Evolutionary conservation across 2,888 invertebrate species (phyloP), one percentile per base, ranked within the genome.

Genomic region (Drosophila prostipennis): DNA sequence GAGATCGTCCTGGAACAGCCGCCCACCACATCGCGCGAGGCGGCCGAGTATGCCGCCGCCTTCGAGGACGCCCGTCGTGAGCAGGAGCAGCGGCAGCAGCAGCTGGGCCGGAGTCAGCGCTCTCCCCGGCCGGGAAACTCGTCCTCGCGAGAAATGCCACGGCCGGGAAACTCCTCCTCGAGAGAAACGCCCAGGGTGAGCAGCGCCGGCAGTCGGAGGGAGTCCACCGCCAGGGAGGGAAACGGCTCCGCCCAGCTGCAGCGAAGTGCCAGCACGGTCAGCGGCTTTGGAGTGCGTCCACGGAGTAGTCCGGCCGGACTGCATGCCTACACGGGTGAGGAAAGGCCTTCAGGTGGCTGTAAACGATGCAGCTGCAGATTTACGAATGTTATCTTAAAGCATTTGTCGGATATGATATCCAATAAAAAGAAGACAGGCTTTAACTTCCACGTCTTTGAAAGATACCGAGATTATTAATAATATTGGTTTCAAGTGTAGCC

Each of bases 271-370:
- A 92, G 92, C 78, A 91, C 91, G 23, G 86, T 91, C n/a, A 91
- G 91, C 74, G 90, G 90, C 3, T 81, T 91, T 55, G 80, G 83
- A 48, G 93, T 94, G 81, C 92, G 96, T 76, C 96, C 96, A 2
- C 93, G 96, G 77, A 96, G 96, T 53, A 96, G 96, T 71, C 96
- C 96, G 5, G 95, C 96, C 11, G 96, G 96, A n/a, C 93, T 96
- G 67, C 94, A 95, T 89, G 95, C 95, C 79, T 96, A 96, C 87
- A 96, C 96, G 77, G 94, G 95, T 91, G 92, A 71, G 14, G 59
- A 19, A 13, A 11, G 16, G 10, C 29, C 11, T 14, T 42, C 7
- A 13, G 6, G 11, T 43, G 39, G 14, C 8, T 40, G 16, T 42
- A 42, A 19, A 19, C 42, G 42, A 19, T 42, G 42, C 16, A 11